A percentile compares a stretch with the other conserved stretches of the same genome.
These are phyloP conservation scores for Orchestes rusci DNA, from an alignment of 2,888 invertebrate species.

Conservation along the genomic window DNA sequence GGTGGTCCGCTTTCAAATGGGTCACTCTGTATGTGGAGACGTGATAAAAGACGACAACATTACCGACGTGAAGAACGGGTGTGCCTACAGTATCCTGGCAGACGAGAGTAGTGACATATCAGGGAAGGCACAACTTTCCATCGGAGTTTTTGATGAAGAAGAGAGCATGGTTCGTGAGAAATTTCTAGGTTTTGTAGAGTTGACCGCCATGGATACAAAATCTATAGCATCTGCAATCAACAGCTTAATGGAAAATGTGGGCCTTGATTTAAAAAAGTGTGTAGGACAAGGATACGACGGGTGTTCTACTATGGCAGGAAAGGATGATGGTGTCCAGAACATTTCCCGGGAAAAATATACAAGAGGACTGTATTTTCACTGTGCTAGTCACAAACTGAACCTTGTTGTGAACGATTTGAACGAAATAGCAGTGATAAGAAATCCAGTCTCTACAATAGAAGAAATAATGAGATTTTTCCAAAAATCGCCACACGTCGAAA, in stretches of 20 bases:
- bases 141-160: conserved; percentile 26
- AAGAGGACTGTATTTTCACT: conserved; percentile 19
- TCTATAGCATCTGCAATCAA: too few species aligned
- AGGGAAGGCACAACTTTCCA: conserved; percentile 32
- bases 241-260: too few species aligned
- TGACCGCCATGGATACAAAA: conserved; percentile 18
- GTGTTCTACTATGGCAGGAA: conserved; percentile 24
- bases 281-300: conserved; percentile 19
- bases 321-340: conserved; percentile 18
- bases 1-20: too few species aligned
- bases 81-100: conserved; percentile 27
- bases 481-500: conserved; percentile 30
- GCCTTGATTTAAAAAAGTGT: too few species aligned
- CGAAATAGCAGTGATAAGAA: conserved; percentile 3
- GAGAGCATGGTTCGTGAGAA: conserved; percentile 16
- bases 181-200: conserved; percentile 21
- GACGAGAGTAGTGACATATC: conserved; percentile 34
- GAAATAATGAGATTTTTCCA: too few species aligned
- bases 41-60: conserved; percentile 26
- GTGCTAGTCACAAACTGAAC: conserved; percentile 19
- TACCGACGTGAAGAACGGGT: conserved; percentile 15
- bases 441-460: too few species aligned
- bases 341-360: conserved; percentile 13
- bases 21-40: too few species aligned
- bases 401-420: conserved; percentile 14